A percentile compares a stretch with the other conserved stretches of the same genome.
These are phyloP conservation scores for Oasisia sp. DNA, from an alignment of 2,888 invertebrate genomes.

Conservation along the genomic window DNA sequence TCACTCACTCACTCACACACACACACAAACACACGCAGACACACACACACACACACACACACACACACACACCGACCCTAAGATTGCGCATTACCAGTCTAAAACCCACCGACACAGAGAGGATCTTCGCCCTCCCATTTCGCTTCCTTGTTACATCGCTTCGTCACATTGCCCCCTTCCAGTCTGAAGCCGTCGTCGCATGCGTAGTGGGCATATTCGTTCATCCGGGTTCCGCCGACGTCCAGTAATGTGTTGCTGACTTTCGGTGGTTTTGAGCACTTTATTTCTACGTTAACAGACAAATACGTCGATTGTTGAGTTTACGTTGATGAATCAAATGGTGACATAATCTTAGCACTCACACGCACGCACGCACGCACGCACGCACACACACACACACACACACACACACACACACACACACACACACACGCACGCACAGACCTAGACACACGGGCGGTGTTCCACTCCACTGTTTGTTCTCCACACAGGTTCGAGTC, in stretches of 20 bases:
- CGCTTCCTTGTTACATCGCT: neutral
- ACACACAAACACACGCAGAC: no score
- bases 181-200: neutral
- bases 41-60: no score
- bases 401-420: neutral
- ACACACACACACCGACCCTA: neutral
- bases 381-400: neutral
- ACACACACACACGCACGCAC: neutral
- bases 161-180: neutral
- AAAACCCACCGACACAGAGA: neutral
- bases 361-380: neutral
- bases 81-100: neutral
- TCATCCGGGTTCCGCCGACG: neutral
- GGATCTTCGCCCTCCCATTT: neutral
- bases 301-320: no score
- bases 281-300: neutral
- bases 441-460: neutral
- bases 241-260: neutral
- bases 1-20: no score
- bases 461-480: conserved; percentile 6
- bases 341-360: no score
- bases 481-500: neutral
- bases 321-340: no score
- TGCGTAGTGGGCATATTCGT: neutral
- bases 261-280: neutral